Evolutionary conservation across 1,140 invertebrate genomes (phyloP), one percentile per base, ranked within the genome.

Genomic region (Atta texana): DNA sequence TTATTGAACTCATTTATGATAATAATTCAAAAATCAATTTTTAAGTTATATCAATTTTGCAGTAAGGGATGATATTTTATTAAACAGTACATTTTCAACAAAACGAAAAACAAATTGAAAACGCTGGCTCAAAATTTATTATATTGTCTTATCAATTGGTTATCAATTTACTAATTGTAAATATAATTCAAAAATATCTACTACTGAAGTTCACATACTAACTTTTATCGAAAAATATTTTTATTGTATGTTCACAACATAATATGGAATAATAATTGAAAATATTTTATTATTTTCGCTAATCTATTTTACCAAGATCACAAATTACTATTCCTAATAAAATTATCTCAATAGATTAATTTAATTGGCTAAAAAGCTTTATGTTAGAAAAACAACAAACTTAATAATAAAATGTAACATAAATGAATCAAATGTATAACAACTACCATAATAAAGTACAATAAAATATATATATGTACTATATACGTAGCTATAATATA

Each of bases 51-150:
- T 44, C 8, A 44, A 8, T 44, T 44, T 10, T 44, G 39, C 8
- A 44, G 10, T 44, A 44, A 44, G 10, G 39, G 6, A 7, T 0
- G 5, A 55, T n/a, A 64, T 21, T 57, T 55, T 24, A 18, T 74
- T 34, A 74, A 74, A 39, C 31, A 57, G 5, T 31, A 72, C 24
- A 55, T 55, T 44, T 44, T 34, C 31, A 39, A 74, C 5, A 8
- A 74, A 57, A 34, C 57, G 57, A n/a, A n/a, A n/a, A n/a, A n/a
- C n/a, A n/a, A n/a, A 72, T 72, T 10, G 16, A 18, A 55, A 74
- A 74, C 28, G 51, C 8, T 72, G 3, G 0, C 0, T 55, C 24
- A 21, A 8, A 7, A 3, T 8, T 72, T 55, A 18, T 39, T 39
- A 39, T 39, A 72, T 5, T 71, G 12, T 16, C 12, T 34, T 21